Percentiles rank a stretch among this genome's conserved stretches.
phyloP scores from a whole-genome alignment of 2,888 invertebrate species.

The Ophion obscuratus region DNA sequence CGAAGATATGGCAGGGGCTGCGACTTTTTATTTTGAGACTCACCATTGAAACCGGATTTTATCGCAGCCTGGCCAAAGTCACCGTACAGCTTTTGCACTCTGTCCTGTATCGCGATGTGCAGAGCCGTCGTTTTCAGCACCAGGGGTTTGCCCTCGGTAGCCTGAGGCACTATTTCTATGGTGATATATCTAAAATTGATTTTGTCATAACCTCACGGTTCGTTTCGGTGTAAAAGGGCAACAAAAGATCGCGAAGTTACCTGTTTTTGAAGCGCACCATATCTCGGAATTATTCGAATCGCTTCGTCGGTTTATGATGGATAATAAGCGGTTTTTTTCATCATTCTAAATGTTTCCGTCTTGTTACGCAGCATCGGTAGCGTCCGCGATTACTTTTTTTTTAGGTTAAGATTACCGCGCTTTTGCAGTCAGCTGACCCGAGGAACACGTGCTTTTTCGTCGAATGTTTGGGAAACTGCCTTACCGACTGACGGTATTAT shows the following conservation, averaged over 20 bases:
- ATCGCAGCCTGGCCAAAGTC: slow-evolving; percentile 91
- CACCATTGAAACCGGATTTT: slow-evolving; percentile 87
- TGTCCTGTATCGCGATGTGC: slow-evolving; percentile 86
- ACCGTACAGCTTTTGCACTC: slow-evolving; percentile 90
- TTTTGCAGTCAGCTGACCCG: slow-evolving; percentile 3
- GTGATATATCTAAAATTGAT: slow-evolving; percentile 87
- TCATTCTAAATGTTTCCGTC: not conserved
- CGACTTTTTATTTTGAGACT: slow-evolving; percentile 8
- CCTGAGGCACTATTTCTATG: slow-evolving; percentile 86
- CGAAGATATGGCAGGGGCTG: not conserved
- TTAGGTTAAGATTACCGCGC: too few relatives aligned
- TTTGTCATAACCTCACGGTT: not conserved
- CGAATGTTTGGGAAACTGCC: not conserved
- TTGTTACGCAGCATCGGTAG: not conserved
- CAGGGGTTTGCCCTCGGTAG: slow-evolving; percentile 85
- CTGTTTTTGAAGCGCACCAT: slow-evolving; percentile 90
- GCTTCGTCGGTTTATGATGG: not conserved
- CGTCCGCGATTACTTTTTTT: not conserved
- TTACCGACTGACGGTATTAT: not conserved
- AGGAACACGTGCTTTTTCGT: too few relatives aligned
- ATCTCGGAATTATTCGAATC: slow-evolving; percentile 64
- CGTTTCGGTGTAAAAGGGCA: slow-evolving; percentile 28
- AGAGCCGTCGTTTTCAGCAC: slow-evolving; percentile 85
- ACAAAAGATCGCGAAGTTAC: slow-evolving; percentile 77
- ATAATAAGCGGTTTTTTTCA: not conserved